Base-by-base conservation (phyloP, 2,888 invertebrate genomes). In the Carpatolechia fugitivella region DNA sequence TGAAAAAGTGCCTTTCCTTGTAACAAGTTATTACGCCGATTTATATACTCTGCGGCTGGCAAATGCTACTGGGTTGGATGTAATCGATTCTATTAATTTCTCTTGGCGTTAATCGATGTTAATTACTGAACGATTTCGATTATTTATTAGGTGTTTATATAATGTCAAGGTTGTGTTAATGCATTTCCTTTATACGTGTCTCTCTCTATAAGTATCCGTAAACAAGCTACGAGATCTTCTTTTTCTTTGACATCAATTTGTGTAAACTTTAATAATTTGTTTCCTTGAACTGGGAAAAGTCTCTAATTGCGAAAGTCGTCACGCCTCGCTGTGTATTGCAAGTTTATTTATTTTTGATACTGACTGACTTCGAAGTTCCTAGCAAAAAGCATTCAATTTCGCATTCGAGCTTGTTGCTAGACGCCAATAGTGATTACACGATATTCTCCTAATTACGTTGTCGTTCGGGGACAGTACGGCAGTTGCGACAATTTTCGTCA, bases 1-100 rank as follows among this genome's bases (percentile, higher is more conserved):
- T 81, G 84, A 85, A 84, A 84, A 84, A 87, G 80, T 82, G 79
- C 75, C 69, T 80, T 82, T 77, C 73, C 78, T 75, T 82, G 82
- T 82, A 74, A 66, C 64, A 54, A 60, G 70, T 78, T 76, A 77
- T 76, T 73, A 65, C 72, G 20, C 70, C 70, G 66, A 79, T 82
- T 75, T 75, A 78, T 79, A 67, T 66, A 68, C 44, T 44, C 44
- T 29, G 44, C 29, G 64, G 65, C n/a, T 44, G 29, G 62, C 68
- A 67, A 62, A 59, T 51, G 76, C 76, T 76, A 78, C 75, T 64
- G 74, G n/a, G 60, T 62, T 33, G 24, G 41, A 55, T 40, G 30
- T 46, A 46, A 53, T 52, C 41, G 52, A 29, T 31, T 41, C 41
- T 41, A 52, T 52, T 41, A 52, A 50, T 50, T 52, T 44, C 24